These are phyloP conservation scores for Urocyon cinereoargenteus DNA, from an alignment of 2,797 vertebrate genomes.

Conservation along the genomic window DNA sequence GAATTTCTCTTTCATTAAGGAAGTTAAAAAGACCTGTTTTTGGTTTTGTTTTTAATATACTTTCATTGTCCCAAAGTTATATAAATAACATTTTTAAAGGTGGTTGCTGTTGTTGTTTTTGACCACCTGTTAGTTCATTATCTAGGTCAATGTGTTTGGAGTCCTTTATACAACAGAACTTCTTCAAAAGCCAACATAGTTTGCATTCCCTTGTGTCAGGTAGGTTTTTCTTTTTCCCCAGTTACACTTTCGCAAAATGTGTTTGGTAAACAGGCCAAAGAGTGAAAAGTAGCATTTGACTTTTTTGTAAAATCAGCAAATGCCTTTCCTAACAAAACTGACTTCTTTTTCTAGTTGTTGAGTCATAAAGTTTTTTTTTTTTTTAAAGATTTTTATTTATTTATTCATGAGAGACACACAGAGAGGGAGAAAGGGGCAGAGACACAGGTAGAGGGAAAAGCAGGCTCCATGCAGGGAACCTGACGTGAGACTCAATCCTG, in stretches of 20 bases:
- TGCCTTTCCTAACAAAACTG: not conserved
- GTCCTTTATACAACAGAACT: constrained; percentile 10
- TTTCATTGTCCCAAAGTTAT: not conserved
- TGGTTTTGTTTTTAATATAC: not conserved
- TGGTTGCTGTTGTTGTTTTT: not conserved
- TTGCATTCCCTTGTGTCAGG: not conserved
- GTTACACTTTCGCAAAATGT: not conserved
- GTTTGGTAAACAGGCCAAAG: constrained; percentile 50
- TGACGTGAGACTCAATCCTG: no score
- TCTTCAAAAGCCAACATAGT: not conserved
- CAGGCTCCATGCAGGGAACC: no score
- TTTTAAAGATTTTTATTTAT: no score
- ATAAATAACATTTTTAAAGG: not conserved
- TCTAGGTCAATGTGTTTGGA: not conserved
- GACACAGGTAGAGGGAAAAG: no score
- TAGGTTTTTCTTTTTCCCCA: not conserved
- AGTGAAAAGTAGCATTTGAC: not conserved
- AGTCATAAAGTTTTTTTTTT: not conserved
- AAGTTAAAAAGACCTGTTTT: constrained; percentile 5
- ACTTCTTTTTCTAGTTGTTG: not conserved
- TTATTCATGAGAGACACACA: no score
- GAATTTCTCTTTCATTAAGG: constrained; percentile 12
- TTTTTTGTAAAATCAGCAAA: constrained; percentile 55
- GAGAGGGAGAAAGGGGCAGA: no score
- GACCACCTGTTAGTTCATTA: not conserved